These are phyloP conservation scores for Eumacrocentrus americanus DNA, from an alignment of 2,888 invertebrate genomes.

Conservation along the genomic window DNA sequence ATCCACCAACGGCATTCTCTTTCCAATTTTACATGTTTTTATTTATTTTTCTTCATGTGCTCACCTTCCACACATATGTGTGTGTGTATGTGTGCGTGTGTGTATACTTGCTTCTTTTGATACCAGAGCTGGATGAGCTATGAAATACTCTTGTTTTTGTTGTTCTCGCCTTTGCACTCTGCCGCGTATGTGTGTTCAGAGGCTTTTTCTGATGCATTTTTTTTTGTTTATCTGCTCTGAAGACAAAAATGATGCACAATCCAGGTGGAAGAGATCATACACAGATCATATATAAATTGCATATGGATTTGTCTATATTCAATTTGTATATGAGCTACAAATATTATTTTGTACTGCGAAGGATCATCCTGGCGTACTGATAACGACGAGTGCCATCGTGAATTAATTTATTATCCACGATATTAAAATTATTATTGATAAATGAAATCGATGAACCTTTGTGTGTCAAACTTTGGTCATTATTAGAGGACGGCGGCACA, in stretches of 20 bases:
- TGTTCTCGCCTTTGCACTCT: neutral
- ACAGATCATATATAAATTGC: too few species aligned
- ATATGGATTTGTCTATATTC: neutral
- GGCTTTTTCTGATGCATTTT: neutral
- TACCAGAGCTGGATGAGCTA: neutral
- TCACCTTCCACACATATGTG: neutral
- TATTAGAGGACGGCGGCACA: conserved; percentile 17
- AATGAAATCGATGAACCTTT: neutral
- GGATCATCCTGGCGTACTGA: too few species aligned
- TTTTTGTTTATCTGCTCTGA: neutral
- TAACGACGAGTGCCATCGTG: too few species aligned
- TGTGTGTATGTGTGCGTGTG: neutral
- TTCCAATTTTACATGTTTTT: conserved; percentile 5
- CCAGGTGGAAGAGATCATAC: too few species aligned
- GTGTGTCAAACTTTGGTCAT: conserved; percentile 5
- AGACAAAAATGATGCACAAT: neutral
- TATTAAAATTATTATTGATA: too few species aligned
- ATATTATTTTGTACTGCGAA: too few species aligned
- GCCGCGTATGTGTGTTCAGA: neutral
- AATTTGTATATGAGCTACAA: too few species aligned
- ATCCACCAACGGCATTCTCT: conserved; percentile 12
- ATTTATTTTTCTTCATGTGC: conserved; percentile 8
- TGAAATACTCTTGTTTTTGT: neutral
- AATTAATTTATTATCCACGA: too few species aligned
- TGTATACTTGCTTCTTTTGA: conserved; percentile 16